phyloP scores from a whole-genome alignment of 2,113 vertebrate species.

The Embiotoca jacksoni region DNA sequence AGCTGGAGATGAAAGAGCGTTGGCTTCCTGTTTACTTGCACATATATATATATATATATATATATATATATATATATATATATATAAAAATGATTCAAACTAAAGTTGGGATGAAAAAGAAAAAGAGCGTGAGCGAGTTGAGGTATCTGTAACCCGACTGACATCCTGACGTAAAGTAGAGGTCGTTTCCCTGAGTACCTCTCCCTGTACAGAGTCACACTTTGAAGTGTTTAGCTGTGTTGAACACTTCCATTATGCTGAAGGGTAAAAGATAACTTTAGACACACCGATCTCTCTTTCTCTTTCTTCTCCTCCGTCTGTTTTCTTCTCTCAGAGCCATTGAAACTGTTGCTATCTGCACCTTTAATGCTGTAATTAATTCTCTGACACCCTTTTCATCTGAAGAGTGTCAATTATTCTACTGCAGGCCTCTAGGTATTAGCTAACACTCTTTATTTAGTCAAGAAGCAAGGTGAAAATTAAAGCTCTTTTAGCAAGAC shows the following conservation, averaged over 20 bases:
- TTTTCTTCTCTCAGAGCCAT: constrained; percentile 60
- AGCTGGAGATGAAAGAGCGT: constrained; percentile 58
- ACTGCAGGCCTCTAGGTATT: constrained; percentile 66
- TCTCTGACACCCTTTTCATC: constrained; percentile 73
- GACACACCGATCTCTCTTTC: constrained; percentile 53
- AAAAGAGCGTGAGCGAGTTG: not conserved
- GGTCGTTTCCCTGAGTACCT: constrained; percentile 43
- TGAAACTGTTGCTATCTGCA: constrained; percentile 70
- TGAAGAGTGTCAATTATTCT: constrained; percentile 68
- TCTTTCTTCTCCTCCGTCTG: constrained; percentile 37
- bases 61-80: not conserved
- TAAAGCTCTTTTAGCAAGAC: constrained; percentile 46
- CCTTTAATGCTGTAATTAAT: constrained; percentile 76
- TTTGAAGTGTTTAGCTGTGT: constrained; percentile 74
- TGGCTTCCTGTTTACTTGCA: constrained; percentile 33
- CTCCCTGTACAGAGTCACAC: constrained; percentile 41
- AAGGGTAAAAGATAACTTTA: constrained; percentile 71
- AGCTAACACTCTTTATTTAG: constrained; percentile 66
- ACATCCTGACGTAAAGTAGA: constrained; percentile 46
- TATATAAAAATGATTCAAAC: constrained; percentile 2
- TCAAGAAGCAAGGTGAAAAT: constrained; percentile 72
- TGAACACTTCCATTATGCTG: constrained; percentile 72
- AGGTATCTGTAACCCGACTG: constrained; percentile 35
- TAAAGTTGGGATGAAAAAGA: constrained; percentile 45
- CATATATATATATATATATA: not conserved